Evolutionary conservation across 2,113 vertebrate species (phyloP).

Genomic region (Pholis gunnellus): DNA sequence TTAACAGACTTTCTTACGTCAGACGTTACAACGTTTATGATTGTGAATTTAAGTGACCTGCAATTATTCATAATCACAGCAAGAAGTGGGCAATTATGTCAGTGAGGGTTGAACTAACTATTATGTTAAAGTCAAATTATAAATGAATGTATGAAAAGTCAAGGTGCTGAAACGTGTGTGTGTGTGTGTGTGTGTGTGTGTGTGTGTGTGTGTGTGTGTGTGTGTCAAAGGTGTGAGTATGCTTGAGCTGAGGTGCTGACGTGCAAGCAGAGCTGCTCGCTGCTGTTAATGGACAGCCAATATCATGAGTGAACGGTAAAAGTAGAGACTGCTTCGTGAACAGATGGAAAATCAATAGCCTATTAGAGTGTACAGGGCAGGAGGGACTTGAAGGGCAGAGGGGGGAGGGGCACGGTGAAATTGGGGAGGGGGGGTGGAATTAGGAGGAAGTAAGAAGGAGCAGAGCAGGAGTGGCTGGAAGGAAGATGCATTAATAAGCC

Average conservation of each 20-base stretch:
- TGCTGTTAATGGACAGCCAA: slow-evolving; percentile 92
- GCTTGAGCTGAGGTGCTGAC: slow-evolving; percentile 68
- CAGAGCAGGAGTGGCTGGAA: neutral
- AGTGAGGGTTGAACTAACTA: neutral
- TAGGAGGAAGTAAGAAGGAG: slow-evolving; percentile 23
- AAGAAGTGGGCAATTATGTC: neutral
- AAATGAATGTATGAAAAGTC: slow-evolving; percentile 15
- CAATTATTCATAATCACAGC: neutral
- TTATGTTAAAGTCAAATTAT: neutral
- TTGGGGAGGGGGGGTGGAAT: slow-evolving; percentile 21
- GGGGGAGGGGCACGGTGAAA: neutral
- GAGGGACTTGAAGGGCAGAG: slow-evolving; percentile 58
- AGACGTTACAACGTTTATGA: too few relatives aligned
- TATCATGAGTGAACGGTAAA: slow-evolving; percentile 92
- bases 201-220: slow-evolving; percentile 15
- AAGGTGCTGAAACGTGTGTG: neutral
- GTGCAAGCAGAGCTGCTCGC: slow-evolving; percentile 81
- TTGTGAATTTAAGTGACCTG: neutral
- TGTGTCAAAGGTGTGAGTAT: neutral
- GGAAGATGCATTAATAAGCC: neutral
- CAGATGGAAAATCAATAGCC: slow-evolving; percentile 96
- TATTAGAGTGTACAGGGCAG: slow-evolving; percentile 91
- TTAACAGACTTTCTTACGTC: neutral
- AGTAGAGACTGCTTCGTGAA: slow-evolving; percentile 87
- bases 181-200: slow-evolving; percentile 24